phyloP scores from a whole-genome alignment of 2,797 vertebrate genomes.

The Arctocebus calabarensis region DNA sequence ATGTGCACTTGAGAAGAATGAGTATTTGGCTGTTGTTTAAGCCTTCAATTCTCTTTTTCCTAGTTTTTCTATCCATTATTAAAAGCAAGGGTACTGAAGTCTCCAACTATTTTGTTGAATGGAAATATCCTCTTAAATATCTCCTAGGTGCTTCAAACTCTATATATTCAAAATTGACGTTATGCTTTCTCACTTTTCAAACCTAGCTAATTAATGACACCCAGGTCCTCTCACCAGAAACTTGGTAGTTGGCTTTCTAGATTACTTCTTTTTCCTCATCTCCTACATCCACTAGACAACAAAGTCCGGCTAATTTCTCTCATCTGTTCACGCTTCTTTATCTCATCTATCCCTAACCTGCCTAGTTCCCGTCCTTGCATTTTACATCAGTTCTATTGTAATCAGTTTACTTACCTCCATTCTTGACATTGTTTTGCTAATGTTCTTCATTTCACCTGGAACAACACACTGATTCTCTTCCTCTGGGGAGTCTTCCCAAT shows the following conservation, averaged over 20 bases:
- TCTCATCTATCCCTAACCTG: not conserved
- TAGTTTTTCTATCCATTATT: not conserved
- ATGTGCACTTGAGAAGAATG: not conserved
- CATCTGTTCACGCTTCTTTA: not conserved
- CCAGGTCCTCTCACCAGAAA: not conserved
- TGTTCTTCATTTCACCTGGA: slow-evolving; percentile 11
- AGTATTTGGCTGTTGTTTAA: not conserved
- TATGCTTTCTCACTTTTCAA: slow-evolving; percentile 29
- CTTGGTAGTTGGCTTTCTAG: not conserved
- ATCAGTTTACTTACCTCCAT: not conserved
- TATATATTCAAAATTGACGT: not conserved
- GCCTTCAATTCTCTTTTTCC: not conserved
- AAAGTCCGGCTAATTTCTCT: not conserved
- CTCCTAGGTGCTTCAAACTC: not conserved
- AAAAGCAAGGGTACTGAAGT: not conserved
- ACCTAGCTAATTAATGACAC: not conserved
- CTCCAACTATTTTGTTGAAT: not conserved
- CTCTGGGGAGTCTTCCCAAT: not conserved
- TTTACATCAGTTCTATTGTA: not conserved
- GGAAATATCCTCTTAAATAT: not conserved
- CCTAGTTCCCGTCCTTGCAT: not conserved
- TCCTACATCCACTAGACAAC: not conserved
- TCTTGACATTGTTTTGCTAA: slow-evolving; percentile 9
- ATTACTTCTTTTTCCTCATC: not conserved
- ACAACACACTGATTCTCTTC: slow-evolving; percentile 14